A percentile compares a stretch with the other conserved stretches of the same genome.
Evolutionary conservation across 2,888 invertebrate species (phyloP).

Genomic region (Augochlorella aurata): DNA sequence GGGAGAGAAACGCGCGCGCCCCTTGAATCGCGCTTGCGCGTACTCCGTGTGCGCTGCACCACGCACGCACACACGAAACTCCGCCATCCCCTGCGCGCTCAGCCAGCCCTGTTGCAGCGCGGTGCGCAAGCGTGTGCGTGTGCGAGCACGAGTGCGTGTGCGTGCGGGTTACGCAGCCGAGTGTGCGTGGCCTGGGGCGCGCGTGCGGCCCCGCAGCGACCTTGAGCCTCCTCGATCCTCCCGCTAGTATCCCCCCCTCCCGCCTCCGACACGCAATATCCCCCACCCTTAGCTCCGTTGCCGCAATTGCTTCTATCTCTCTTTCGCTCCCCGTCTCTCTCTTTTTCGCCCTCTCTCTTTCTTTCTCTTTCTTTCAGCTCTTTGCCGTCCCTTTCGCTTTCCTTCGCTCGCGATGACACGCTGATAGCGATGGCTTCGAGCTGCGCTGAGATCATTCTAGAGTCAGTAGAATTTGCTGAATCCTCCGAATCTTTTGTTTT

Average conservation of each 20-base stretch:
- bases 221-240: slow-evolving; percentile 75
- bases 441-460: background rate
- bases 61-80: slow-evolving; percentile 21
- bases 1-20: slow-evolving; percentile 21
- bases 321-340: slow-evolving; percentile 33
- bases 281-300: slow-evolving; percentile 61
- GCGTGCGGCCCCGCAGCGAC: slow-evolving; percentile 80
- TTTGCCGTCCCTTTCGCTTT: slow-evolving; percentile 46
- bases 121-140: slow-evolving; percentile 40
- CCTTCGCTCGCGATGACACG: slow-evolving; percentile 40
- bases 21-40: slow-evolving; percentile 37
- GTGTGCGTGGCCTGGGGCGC: slow-evolving; percentile 74
- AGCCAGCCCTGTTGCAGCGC: slow-evolving; percentile 53
- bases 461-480: background rate
- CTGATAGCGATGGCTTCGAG: slow-evolving; percentile 39
- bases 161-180: slow-evolving; percentile 44
- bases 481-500: background rate
- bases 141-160: slow-evolving; percentile 41
- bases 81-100: slow-evolving; percentile 50
- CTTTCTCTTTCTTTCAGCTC: background rate
- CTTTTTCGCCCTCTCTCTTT: background rate
- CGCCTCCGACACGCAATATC: slow-evolving; percentile 49
- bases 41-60: slow-evolving; percentile 56
- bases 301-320: slow-evolving; percentile 54
- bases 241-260: slow-evolving; percentile 51